These are phyloP conservation scores for Fregetta grallaria DNA, from an alignment of 2,113 vertebrate genomes.

Conservation along the genomic window DNA sequence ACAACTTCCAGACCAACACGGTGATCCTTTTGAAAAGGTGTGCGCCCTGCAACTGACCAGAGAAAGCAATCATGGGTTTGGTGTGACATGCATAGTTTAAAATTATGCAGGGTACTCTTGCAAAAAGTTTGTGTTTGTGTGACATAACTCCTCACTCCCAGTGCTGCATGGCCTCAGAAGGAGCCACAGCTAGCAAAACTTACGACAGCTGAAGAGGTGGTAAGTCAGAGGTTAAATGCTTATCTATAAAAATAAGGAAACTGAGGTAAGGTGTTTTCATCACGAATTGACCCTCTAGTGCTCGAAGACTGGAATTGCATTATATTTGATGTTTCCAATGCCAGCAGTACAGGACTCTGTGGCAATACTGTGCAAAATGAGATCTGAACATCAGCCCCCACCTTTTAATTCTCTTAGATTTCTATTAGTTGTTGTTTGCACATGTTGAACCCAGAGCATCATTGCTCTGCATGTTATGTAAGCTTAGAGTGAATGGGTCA, in stretches of 20 bases:
- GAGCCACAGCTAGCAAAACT: not conserved
- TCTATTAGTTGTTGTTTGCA: not conserved
- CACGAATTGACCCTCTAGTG: not conserved
- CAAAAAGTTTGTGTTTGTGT: not conserved
- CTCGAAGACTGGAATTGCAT: not conserved
- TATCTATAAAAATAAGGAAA: not conserved
- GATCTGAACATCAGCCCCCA: not conserved
- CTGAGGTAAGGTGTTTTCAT: conserved; percentile 2
- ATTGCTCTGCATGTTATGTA: not conserved
- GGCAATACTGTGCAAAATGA: not conserved
- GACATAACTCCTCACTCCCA: not conserved
- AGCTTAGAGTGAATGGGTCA: not conserved
- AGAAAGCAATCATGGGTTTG: not conserved
- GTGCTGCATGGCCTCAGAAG: not conserved
- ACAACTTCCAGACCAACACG: not conserved
- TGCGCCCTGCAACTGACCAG: not conserved
- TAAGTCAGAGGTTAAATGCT: not conserved
- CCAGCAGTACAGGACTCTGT: not conserved
- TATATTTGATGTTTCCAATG: not conserved
- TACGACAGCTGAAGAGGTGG: not conserved
- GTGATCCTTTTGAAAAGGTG: not conserved
- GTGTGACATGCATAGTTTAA: rapidly evolving
- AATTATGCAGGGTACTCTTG: not conserved
- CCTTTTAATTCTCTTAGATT: not conserved
- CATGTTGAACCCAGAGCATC: not conserved